Base-by-base conservation (phyloP, 2,797 vertebrate species). In the Phalanger gymnotis region DNA sequence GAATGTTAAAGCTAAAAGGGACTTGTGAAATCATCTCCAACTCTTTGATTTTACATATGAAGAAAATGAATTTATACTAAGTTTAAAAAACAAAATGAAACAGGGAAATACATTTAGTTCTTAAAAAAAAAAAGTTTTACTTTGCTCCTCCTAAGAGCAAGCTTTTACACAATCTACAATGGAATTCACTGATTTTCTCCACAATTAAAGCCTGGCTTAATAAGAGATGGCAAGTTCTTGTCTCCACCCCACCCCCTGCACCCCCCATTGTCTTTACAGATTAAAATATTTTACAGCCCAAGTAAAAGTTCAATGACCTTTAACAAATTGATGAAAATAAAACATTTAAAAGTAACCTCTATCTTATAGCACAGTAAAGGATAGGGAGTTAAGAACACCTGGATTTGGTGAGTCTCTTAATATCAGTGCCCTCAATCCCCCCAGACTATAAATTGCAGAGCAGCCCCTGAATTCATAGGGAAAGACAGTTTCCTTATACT, bases 171-270 rank as follows among this genome's bases (percentile, higher is more conserved):
- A 73, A 73, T 47, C 66, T 40, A 47, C 16, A 81, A 81, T 22
- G 34, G 14, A 40, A 40, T 40, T 40, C 6, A 22, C 16, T 81
- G 7, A 22, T 81, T 81, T 47, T 87, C 73, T 51, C 22, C 40
- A 87, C 73, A 87, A 47, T 87, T 27, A 51, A 87, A 87, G 73
- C 25, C 40, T 87, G 9, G 22, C 73, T 87, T 87, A 81, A 40
- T 25, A 87, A 47, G 73, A 47, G 22, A 87, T 87, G 73, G 22
- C 22, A 87, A 9, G 22, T 25, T 47, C 34, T 6, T n/a, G n/a
- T n/a, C n/a, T n/a, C 3, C 40, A 1, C 40, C 0, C 5, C 16
- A 2, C 66, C 25, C 3, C 40, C 40, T 2, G 2, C 16, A 2
- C 66, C 5, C 4, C 14, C 0, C 40, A 47, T 87, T 47, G 2